Percentiles rank a stretch among this genome's conserved stretches.
Conservation (phyloP, 2,113 vertebrate species). For the Blennius ocellaris region DNA sequence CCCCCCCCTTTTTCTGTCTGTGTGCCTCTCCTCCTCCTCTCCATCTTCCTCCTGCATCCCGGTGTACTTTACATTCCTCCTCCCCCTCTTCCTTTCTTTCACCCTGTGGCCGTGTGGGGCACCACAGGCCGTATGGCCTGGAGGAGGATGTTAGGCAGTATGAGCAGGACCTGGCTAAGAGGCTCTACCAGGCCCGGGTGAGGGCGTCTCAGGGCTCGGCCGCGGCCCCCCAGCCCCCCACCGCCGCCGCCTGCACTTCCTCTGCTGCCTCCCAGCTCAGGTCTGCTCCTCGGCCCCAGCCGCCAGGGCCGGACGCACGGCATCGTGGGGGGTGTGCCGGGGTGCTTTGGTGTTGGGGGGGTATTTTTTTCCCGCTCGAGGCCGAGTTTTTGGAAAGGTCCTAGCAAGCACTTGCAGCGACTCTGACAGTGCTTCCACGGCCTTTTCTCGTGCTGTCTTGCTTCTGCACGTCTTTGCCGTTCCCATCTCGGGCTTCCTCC, state of each 20-base stretch:
- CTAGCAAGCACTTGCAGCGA: constrained; percentile 62
- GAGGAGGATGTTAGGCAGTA: constrained; percentile 94
- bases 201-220: constrained; percentile 82
- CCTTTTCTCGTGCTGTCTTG: constrained; percentile 66
- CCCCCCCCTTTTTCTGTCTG: constrained; percentile 63
- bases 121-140: constrained; percentile 86
- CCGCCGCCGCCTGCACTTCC: constrained; percentile 73
- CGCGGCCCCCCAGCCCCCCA: constrained; percentile 68
- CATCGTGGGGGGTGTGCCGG: constrained; percentile 79
- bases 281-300: constrained; percentile 79
- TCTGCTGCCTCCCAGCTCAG: constrained; percentile 84
- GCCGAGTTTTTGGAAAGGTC: constrained; percentile 60
- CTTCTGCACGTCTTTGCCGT: constrained; percentile 77
- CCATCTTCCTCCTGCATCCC: constrained; percentile 51
- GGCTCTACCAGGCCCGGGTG: constrained; percentile 92
- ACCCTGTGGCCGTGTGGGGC: constrained; percentile 45
- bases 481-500: constrained; percentile 39
- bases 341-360: constrained; percentile 70
- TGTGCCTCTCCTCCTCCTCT: constrained; percentile 40
- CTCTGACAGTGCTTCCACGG: constrained; percentile 61
- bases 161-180: constrained; percentile 94
- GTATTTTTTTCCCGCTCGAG: constrained; percentile 65
- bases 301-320: constrained; percentile 75
- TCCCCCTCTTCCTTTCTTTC: constrained; percentile 35
- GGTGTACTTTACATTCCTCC: constrained; percentile 53